Conservation (phyloP, 2,888 invertebrate genomes). For the Nomada ruficornis region DNA sequence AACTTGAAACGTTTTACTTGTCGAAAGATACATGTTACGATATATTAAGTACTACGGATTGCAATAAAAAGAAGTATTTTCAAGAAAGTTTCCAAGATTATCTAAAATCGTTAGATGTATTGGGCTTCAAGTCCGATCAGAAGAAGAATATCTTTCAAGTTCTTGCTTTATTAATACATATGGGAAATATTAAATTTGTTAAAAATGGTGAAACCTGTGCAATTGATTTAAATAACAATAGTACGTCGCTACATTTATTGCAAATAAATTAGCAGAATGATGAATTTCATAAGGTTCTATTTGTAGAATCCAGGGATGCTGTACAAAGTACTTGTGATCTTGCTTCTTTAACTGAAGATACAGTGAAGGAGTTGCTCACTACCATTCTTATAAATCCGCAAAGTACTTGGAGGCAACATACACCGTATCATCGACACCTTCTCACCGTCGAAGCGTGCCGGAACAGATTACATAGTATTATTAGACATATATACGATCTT, state of each 20-base stretch:
- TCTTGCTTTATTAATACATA: conserved; percentile 79
- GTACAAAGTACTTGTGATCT: conserved; percentile 73
- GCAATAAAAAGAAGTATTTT: conserved; percentile 45
- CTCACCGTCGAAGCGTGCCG: conserved; percentile 80
- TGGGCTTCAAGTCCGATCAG: conserved; percentile 71
- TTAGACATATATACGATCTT: conserved; percentile 82
- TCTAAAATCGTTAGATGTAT: conserved; percentile 75
- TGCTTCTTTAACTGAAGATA: conserved; percentile 66
- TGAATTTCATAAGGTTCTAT: conserved; percentile 3
- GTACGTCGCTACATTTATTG: conserved; percentile 45
- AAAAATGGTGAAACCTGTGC: conserved; percentile 68
- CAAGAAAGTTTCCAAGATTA: conserved; percentile 75
- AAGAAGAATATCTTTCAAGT: conserved; percentile 76
- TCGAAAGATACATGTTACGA: conserved; percentile 70
- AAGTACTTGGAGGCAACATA: conserved; percentile 70
- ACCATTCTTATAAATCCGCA: conserved; percentile 77
- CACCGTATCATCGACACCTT: conserved; percentile 77
- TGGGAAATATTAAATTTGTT: conserved; percentile 80
- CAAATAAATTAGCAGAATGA: not conserved
- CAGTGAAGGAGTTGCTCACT: conserved; percentile 74
- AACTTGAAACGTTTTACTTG: conserved; percentile 74
- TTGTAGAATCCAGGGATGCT: conserved; percentile 75
- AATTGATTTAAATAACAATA: conserved; percentile 66
- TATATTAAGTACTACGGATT: conserved; percentile 65
- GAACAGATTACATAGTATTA: conserved; percentile 81